Percentiles rank a stretch among this genome's conserved stretches.
phyloP scores from a whole-genome alignment of 2,888 invertebrate genomes.

The Schizaphis graminum region DNA sequence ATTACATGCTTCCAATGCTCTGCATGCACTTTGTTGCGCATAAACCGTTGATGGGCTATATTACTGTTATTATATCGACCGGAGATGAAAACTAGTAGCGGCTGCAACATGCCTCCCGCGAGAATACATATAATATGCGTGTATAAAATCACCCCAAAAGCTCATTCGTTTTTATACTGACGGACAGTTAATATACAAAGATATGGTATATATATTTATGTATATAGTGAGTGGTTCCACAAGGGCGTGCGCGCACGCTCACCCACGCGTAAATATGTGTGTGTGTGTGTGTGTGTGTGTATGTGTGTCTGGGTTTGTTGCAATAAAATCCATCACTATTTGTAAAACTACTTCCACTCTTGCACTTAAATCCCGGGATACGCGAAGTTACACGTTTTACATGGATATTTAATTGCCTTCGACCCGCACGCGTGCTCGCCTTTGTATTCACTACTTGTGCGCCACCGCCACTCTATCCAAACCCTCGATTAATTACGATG shows the following conservation, averaged over 20 bases:
- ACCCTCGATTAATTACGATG: slow-evolving; percentile 36
- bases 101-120: not conserved
- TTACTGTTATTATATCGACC: slow-evolving; percentile 23
- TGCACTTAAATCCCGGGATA: slow-evolving; percentile 8
- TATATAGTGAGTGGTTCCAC: not conserved
- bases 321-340: slow-evolving; percentile 38
- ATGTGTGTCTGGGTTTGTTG: not conserved
- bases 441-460: not conserved
- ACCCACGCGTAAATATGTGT: not conserved
- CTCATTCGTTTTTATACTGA: not conserved
- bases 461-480: not conserved
- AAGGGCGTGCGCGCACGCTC: not conserved
- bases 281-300: not conserved
- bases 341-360: slow-evolving; percentile 36
- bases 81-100: not conserved
- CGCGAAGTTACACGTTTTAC: slow-evolving; percentile 29
- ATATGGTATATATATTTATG: not conserved
- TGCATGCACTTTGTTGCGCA: not conserved
- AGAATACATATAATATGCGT: not conserved
- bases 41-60: not conserved
- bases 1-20: not conserved
- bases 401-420: slow-evolving; percentile 46
- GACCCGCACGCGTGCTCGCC: not conserved
- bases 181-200: not conserved
- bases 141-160: not conserved